These are phyloP conservation scores for Crenuchus spilurus DNA, from an alignment of 2,797 vertebrate species.

Conservation along the genomic window DNA sequence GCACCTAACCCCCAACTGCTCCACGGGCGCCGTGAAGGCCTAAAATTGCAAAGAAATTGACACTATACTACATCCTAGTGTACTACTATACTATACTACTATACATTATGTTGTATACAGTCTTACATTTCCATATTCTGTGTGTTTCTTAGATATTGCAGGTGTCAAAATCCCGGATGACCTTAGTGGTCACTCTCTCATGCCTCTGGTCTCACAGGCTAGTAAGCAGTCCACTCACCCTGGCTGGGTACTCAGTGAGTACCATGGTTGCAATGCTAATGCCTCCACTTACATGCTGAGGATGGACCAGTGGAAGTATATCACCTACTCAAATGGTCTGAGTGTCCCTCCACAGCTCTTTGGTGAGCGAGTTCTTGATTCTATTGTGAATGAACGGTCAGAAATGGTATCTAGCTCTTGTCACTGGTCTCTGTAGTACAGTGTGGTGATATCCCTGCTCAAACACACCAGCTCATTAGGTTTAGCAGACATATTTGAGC, in stretches of 20 bases:
- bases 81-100: too few species aligned
- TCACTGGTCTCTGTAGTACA: not conserved
- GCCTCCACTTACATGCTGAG: slow-evolving; percentile 94
- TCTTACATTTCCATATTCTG: slow-evolving; percentile 1
- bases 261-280: slow-evolving; percentile 93
- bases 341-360: slow-evolving; percentile 89
- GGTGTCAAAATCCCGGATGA: slow-evolving; percentile 72
- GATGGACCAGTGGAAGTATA: slow-evolving; percentile 88
- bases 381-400: not conserved
- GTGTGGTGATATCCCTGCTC: not conserved
- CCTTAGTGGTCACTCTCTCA: slow-evolving; percentile 89
- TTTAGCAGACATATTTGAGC: too few species aligned
- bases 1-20: too few species aligned
- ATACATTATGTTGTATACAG: not conserved
- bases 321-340: slow-evolving; percentile 85
- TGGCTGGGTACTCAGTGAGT: slow-evolving; percentile 91
- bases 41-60: too few species aligned
- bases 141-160: slow-evolving; percentile 81
- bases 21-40: too few species aligned
- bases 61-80: too few species aligned
- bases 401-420: not conserved
- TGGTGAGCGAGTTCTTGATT: slow-evolving; percentile 75
- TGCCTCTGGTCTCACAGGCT: slow-evolving; percentile 73
- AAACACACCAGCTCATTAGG: not conserved
- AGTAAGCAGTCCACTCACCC: slow-evolving; percentile 63